phyloP scores from a whole-genome alignment of 1,140 invertebrate genomes.

The Orius laevigatus region DNA sequence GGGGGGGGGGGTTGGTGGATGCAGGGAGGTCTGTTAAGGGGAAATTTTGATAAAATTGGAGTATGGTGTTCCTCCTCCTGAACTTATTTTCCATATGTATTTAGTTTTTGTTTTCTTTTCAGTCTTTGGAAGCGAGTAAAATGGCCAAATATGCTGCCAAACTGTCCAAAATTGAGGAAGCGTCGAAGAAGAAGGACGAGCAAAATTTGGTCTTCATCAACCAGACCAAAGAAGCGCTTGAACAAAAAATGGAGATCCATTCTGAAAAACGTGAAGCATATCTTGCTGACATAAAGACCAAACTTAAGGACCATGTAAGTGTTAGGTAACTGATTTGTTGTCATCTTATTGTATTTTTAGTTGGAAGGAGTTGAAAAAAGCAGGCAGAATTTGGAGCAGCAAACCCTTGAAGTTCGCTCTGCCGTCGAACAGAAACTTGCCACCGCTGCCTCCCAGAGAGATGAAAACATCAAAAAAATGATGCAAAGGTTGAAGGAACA shows the following conservation, averaged over 20 bases:
- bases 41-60: too few relatives aligned
- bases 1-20: too few relatives aligned
- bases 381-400: constrained; percentile 58
- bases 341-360: constrained; percentile 31
- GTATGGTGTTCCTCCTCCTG: too few relatives aligned
- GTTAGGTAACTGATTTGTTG: not conserved
- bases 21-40: too few relatives aligned
- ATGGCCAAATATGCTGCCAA: constrained; percentile 64
- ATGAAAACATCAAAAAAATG: constrained; percentile 76
- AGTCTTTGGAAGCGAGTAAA: constrained; percentile 70
- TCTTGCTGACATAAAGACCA: constrained; percentile 68
- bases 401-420: constrained; percentile 63
- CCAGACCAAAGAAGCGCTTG: constrained; percentile 67
- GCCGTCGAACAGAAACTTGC: constrained; percentile 73
- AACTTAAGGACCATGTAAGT: constrained; percentile 56
- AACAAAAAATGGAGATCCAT: constrained; percentile 76
- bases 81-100: not conserved
- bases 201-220: constrained; percentile 66
- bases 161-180: constrained; percentile 72
- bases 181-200: constrained; percentile 75
- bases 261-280: constrained; percentile 76
- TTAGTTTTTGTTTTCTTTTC: constrained; percentile 22
- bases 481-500: constrained; percentile 74
- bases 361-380: constrained; percentile 71
- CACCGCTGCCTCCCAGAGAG: constrained; percentile 62